Evolutionary conservation across 2,888 invertebrate genomes (phyloP).

Genomic region (Zaprionus obscuricornis): DNA sequence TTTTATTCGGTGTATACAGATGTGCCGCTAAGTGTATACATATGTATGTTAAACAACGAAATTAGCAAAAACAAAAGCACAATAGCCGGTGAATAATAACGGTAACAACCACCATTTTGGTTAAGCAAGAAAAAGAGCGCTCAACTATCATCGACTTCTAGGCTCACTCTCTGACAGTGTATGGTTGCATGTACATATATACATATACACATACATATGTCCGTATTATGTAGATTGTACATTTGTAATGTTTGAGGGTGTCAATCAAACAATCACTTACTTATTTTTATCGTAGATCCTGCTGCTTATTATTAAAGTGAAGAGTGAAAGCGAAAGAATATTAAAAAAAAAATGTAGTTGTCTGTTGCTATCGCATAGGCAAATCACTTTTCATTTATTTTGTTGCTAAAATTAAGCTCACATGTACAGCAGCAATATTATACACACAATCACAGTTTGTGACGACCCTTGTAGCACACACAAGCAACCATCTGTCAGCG

Average conservation of each 20-base stretch:
- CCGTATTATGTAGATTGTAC: too few relatives aligned
- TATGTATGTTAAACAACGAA: slow-evolving; percentile 46
- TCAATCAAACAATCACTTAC: slow-evolving; percentile 29
- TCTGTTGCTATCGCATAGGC: slow-evolving; percentile 27
- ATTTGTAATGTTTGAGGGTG: slow-evolving; percentile 41
- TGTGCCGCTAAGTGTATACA: too few relatives aligned
- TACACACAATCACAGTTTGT: slow-evolving; percentile 11
- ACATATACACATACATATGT: too few relatives aligned
- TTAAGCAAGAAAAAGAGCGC: slow-evolving; percentile 18
- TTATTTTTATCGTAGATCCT: slow-evolving; percentile 26
- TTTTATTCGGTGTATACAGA: too few relatives aligned
- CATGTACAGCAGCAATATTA: slow-evolving; percentile 24
- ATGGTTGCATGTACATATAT: slow-evolving; percentile 1
- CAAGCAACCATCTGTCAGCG: slow-evolving; percentile 65
- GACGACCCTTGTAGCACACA: slow-evolving; percentile 45
- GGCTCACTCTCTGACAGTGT: neutral
- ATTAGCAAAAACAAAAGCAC: slow-evolving; percentile 14
- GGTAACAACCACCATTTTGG: slow-evolving; percentile 62
- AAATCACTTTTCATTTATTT: slow-evolving; percentile 64
- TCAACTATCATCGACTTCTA: slow-evolving; percentile 39
- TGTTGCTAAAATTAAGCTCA: slow-evolving; percentile 64
- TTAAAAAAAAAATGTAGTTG: slow-evolving; percentile 27
- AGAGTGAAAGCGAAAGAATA: slow-evolving; percentile 13
- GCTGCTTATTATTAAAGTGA: slow-evolving; percentile 5
- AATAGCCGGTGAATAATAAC: slow-evolving; percentile 67